Base-by-base conservation (phyloP, 2,888 invertebrate genomes). In the Nomada flava region DNA sequence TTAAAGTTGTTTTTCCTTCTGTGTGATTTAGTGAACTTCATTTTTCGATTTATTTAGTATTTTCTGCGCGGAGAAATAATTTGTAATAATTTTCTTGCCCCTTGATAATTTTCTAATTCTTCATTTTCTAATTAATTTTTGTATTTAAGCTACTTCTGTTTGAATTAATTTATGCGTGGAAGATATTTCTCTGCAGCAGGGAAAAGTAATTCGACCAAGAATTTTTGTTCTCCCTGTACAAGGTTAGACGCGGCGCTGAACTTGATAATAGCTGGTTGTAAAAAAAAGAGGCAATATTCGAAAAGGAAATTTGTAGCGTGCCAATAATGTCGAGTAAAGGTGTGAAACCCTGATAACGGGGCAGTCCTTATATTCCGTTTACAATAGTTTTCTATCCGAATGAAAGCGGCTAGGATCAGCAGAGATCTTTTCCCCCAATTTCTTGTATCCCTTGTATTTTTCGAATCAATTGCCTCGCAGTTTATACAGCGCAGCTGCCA, bases 261-360 rank as follows among this genome's bases (percentile, higher is more conserved):
- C 2, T 2, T n/a, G 42, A 47, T 18, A 50, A 50, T 20, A 47
- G 20, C 57, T 65, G 9, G 59, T 42, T 44, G 13, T 15, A 64
- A 29, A 29, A 26, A 23, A 79, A 53, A 74, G 69, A 67, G 9
- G 26, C 9, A 53, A n/a, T 0, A 2, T 13, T n/a, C 26, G 15
- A 15, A 36, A 50, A 2, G 20, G 26, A 59, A 55, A 60, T 5
- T 47, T 55, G 29, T 55, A 53, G 13, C 55, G n/a, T 4, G 42
- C 69, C 70, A 75, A 74, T 55, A 2, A 60, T 60, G 36, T 42
- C 36, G 72, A 83, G 64, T 67, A 73, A 57, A 72, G 52, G 79
- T 82, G 82, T 52, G 70, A 53, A 81, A 81, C 69, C 76, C 44
- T 57, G 82, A 83, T 81, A 83, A 81, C 81, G 36, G 71, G 69